Evolutionary conservation across 2,113 vertebrate genomes (phyloP).

Genomic region (Dipodomys ordii): DNA sequence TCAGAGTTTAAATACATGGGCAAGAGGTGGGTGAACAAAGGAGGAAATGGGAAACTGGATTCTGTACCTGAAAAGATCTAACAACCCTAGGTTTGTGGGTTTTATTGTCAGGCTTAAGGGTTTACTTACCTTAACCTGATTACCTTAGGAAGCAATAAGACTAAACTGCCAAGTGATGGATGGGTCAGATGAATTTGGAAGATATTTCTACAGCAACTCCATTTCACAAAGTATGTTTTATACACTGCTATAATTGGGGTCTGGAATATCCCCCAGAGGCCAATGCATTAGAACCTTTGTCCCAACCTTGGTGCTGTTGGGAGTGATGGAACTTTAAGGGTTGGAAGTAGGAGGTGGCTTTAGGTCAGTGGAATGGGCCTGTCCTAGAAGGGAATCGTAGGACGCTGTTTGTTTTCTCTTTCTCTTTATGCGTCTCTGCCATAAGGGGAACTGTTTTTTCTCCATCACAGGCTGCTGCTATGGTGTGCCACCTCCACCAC

Average conservation of each 20-base stretch:
- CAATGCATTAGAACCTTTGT: not conserved
- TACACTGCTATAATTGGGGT: not conserved
- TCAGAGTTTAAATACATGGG: not conserved
- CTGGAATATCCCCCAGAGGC: not conserved
- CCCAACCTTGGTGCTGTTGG: not conserved
- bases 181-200: not conserved
- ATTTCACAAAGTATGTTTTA: not conserved
- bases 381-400: not conserved
- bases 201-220: not conserved
- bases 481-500: not conserved
- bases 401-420: not conserved
- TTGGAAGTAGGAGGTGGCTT: not conserved
- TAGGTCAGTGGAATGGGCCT: not conserved
- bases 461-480: not conserved
- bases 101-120: not conserved
- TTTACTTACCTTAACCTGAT: not conserved
- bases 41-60: not conserved
- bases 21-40: not conserved
- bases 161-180: not conserved
- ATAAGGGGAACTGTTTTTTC: not conserved
- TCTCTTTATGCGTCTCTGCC: not conserved
- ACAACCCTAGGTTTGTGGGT: not conserved
- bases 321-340: not conserved
- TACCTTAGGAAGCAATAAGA: not conserved
- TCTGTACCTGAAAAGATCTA: not conserved